Evolutionary conservation across 2,113 vertebrate species (phyloP), one percentile per base, ranked within the genome.

Genomic region (Gila orcuttii): DNA sequence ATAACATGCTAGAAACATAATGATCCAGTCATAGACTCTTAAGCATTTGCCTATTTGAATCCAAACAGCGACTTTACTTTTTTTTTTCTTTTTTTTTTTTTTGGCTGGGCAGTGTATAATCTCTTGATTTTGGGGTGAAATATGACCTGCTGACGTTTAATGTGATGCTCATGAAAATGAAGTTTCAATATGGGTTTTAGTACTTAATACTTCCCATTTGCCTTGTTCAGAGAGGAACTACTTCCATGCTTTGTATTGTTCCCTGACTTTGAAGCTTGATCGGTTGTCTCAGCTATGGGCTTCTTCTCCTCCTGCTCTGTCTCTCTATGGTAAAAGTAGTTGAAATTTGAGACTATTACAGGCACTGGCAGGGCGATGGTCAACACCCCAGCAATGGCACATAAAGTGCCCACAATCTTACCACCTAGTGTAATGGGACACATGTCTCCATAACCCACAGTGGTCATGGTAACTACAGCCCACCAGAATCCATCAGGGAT

Each of bases 401-500:
- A 99, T 85, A 99, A 91, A 0, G 97, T 97, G 12, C 98, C 98
- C 85, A 99, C 98, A 8, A 99, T 94, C 93, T 99, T 99, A 0
- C 98, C 98, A 0, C 95, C 97, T 23, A 97, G 79, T 0, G 98
- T 98, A 82, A 95, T 97, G 0, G 98, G 98, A 88, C 95, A 97
- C 98, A 99, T 99, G 91, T 99, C 98, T 1, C 98, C 98, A 0
- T 99, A 99, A 79, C 98, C 98, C 62, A 99, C 98, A 0, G 98
- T 99, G 0, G 98, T 99, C 98, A 99, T 99, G 21, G 98, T 99
- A 4, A 99, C 97, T 88, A 99, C 97, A 0, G 98, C 98, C 98
- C 98, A 99, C 98, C 98, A 99, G 94, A 99, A 99, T 28, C 97
- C 98, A 0, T 99, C 97, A 0, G 98, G 98, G 80, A 99, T 99